A percentile compares a stretch with the other conserved stretches of the same genome.
phyloP scores from a whole-genome alignment of 1,140 invertebrate genomes.

The Pararge aegeria region DNA sequence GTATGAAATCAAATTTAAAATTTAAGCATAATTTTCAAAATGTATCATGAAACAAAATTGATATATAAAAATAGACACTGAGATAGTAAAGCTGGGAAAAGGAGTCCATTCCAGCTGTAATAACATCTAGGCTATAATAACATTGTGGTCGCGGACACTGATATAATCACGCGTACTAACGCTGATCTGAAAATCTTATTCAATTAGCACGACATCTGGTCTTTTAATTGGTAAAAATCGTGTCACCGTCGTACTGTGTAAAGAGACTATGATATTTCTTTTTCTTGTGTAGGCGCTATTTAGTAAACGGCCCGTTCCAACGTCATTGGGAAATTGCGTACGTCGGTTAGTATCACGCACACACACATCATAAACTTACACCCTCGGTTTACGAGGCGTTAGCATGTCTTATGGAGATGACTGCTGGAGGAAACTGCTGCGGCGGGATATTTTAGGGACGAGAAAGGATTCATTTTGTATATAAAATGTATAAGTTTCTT shows the following conservation, averaged over 20 bases:
- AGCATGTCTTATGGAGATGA: constrained; percentile 15
- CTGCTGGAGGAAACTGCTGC: constrained; percentile 14
- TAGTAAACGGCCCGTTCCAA: constrained; percentile 17
- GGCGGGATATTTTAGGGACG: constrained; percentile 15
- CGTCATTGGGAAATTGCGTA: constrained; percentile 19
- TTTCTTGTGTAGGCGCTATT: constrained; percentile 18
- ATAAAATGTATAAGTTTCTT: constrained; percentile 2
- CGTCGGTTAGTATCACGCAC: constrained; percentile 12
- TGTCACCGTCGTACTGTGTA: neutral
- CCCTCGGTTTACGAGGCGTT: constrained; percentile 7
- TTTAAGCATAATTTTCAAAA: too few relatives aligned
- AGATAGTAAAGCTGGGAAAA: too few relatives aligned
- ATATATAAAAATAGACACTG: too few relatives aligned
- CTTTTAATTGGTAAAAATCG: too few relatives aligned
- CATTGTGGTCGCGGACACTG: too few relatives aligned
- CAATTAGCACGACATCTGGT: too few relatives aligned
- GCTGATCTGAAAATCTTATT: too few relatives aligned
- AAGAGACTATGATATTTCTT: constrained; percentile 7
- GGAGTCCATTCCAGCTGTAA: too few relatives aligned
- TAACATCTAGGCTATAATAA: too few relatives aligned
- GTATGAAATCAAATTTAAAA: too few relatives aligned
- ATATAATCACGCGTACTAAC: too few relatives aligned
- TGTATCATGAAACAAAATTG: too few relatives aligned
- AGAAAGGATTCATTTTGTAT: constrained; percentile 10
- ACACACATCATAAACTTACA: constrained; percentile 2